Conservation (phyloP, 2,113 vertebrate species). For the Gallinago undulata region DNA sequence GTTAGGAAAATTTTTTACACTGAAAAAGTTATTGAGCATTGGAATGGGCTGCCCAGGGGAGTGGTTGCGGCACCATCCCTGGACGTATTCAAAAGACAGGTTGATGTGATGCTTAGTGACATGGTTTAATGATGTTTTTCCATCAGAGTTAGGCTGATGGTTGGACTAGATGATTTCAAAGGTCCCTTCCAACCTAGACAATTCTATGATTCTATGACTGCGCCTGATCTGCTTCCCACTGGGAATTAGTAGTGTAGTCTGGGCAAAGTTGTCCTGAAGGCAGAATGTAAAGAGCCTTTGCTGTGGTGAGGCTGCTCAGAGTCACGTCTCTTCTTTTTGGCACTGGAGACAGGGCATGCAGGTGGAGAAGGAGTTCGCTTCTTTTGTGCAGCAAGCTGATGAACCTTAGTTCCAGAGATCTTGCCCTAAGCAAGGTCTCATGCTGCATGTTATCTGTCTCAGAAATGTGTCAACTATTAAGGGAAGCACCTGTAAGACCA, state of each 20-base stretch:
- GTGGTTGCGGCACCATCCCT: no score
- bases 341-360: neutral
- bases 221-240: neutral
- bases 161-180: no score
- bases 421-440: neutral
- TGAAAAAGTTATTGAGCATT: no score
- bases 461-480: neutral
- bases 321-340: neutral
- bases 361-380: neutral
- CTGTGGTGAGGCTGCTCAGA: neutral
- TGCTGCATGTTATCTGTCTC: neutral
- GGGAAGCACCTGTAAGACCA: neutral
- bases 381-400: neutral
- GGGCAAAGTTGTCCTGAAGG: neutral
- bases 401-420: neutral
- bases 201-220: neutral
- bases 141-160: no score
- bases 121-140: no score
- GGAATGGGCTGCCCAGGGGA: no score
- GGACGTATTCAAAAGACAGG: no score
- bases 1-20: no score
- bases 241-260: no score
- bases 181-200: no score
- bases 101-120: no score
- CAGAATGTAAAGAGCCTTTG: neutral